These are phyloP conservation scores for Apomyelois bistriatella DNA, from an alignment of 2,888 invertebrate species.

Conservation along the genomic window DNA sequence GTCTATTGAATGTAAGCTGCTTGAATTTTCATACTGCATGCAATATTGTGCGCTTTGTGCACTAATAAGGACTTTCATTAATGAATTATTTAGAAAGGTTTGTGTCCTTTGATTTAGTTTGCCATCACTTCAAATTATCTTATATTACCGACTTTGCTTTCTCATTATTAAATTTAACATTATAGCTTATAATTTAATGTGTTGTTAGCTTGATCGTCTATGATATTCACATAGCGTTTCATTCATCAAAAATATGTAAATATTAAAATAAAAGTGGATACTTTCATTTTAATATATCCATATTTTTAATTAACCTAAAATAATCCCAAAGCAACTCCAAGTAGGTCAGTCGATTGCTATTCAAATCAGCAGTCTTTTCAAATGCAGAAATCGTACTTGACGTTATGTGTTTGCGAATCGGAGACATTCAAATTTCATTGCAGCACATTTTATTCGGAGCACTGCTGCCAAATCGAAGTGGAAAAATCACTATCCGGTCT, in stretches of 20 bases:
- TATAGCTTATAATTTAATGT: no score
- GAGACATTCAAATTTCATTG: slow-evolving; percentile 5
- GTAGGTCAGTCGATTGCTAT: neutral
- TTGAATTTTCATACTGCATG: neutral
- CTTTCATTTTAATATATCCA: no score
- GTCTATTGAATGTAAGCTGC: slow-evolving; percentile 8
- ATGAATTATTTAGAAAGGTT: no score
- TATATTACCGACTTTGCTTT: no score
- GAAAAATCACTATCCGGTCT: slow-evolving; percentile 1
- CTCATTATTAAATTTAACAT: no score
- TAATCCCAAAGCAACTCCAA: neutral
- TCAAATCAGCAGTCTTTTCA: slow-evolving; percentile 6
- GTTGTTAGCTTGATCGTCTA: no score
- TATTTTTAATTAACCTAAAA: neutral
- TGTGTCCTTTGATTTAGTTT: no score
- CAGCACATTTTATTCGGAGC: slow-evolving; percentile 10
- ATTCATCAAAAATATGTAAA: no score
- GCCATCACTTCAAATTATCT: no score
- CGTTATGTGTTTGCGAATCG: slow-evolving; percentile 11
- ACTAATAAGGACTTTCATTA: neutral
- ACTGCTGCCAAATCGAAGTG: slow-evolving; percentile 8
- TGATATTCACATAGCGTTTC: no score
- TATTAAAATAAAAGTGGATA: no score
- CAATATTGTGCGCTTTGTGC: neutral
- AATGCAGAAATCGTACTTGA: slow-evolving; percentile 7